Percentiles rank a stretch among this genome's conserved stretches.
phyloP scores from a whole-genome alignment of 2,797 vertebrate species.

The Darevskia mixta region DNA sequence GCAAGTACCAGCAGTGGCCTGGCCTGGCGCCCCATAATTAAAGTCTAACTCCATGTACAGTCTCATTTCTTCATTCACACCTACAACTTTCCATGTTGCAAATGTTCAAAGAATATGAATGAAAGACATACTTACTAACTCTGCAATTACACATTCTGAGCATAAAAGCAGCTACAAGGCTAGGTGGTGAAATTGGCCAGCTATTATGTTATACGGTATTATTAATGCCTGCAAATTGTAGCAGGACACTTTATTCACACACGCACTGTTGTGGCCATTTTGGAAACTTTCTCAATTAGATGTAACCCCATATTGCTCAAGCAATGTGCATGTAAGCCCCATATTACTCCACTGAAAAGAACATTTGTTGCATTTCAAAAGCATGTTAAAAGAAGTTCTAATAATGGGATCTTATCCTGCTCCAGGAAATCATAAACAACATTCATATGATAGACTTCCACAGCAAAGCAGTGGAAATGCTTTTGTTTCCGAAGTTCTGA shows the following conservation, averaged over 20 bases:
- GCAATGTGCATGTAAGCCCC: no score
- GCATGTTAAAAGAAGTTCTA: constrained; percentile 48
- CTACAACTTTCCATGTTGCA: neutral
- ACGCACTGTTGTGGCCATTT: neutral
- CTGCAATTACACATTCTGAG: neutral
- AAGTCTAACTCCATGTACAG: neutral
- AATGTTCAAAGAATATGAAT: neutral
- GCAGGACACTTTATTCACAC: neutral
- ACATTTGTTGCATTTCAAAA: constrained; percentile 30
- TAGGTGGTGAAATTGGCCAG: neutral
- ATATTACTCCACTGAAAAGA: neutral
- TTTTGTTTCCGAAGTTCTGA: constrained; percentile 59
- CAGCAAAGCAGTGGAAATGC: constrained; percentile 6
- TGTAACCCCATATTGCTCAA: constrained; percentile 18
- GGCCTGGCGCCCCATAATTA: neutral
- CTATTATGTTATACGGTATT: no score
- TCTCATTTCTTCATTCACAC: neutral
- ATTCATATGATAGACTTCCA: neutral
- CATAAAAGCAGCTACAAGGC: neutral
- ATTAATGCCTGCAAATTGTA: neutral
- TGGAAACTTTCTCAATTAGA: constrained; percentile 17
- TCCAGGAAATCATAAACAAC: constrained; percentile 55
- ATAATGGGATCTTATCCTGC: constrained; percentile 51
- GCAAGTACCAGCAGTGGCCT: neutral
- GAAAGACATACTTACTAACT: neutral